Evolutionary conservation across 2,797 vertebrate genomes (phyloP).

Genomic region (Schizopygopsis malacanthus): DNA sequence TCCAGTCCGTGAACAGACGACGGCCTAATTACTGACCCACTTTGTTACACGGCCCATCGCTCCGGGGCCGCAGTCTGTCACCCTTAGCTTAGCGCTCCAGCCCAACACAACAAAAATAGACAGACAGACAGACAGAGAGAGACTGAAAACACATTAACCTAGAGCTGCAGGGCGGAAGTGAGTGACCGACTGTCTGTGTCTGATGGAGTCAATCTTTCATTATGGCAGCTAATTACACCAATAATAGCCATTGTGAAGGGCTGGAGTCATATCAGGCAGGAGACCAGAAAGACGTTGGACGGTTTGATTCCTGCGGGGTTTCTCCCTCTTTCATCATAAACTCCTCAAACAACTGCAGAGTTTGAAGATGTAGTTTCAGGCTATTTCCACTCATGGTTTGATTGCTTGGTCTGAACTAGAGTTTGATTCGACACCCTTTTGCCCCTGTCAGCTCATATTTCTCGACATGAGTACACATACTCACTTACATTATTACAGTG

Average conservation of each 20-base stretch:
- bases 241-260: constrained; percentile 32
- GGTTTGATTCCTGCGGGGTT: constrained; percentile 29
- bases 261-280: background rate
- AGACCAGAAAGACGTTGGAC: background rate
- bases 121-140: constrained; percentile 68
- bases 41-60: constrained; percentile 61
- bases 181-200: background rate
- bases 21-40: constrained; percentile 79
- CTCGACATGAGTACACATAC: too few relatives aligned
- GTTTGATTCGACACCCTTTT: background rate
- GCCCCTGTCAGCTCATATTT: background rate
- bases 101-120: constrained; percentile 47
- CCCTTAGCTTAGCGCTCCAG: background rate
- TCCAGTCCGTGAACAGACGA: constrained; percentile 69
- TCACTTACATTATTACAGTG: background rate
- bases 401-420: background rate
- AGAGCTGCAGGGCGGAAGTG: constrained; percentile 6
- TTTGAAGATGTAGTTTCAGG: constrained; percentile 18
- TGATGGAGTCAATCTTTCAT: constrained; percentile 37
- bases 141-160: constrained; percentile 54
- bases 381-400: constrained; percentile 11
- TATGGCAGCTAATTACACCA: constrained; percentile 36
- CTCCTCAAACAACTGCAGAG: constrained; percentile 17
- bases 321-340: constrained; percentile 47
- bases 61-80: constrained; percentile 6